phyloP scores from a whole-genome alignment of 2,888 invertebrate genomes.

The Drosophila putrida region DNA sequence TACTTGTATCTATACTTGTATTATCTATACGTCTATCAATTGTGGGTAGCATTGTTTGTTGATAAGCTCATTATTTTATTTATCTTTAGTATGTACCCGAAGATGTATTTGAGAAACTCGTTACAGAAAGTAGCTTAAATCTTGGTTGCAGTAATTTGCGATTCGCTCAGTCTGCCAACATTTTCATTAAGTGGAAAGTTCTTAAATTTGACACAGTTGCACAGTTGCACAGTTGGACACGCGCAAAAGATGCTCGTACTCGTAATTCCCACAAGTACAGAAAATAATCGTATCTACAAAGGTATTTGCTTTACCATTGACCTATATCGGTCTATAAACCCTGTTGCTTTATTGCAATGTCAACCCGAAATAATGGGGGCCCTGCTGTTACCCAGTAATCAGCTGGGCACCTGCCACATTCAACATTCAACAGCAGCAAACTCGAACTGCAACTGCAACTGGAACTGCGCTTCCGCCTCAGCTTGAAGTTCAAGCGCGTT shows the following conservation, averaged over 20 bases:
- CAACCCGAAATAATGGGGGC: slow-evolving; percentile 40
- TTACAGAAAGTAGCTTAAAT: slow-evolving; percentile 4
- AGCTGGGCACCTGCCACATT: slow-evolving; percentile 49
- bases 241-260: slow-evolving; percentile 9
- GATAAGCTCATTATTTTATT: neutral
- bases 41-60: no score
- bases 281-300: slow-evolving; percentile 10
- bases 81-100: neutral
- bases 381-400: slow-evolving; percentile 42
- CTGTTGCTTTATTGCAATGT: slow-evolving; percentile 59
- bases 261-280: slow-evolving; percentile 37
- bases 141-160: slow-evolving; percentile 33
- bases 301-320: slow-evolving; percentile 40
- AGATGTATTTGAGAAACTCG: neutral
- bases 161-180: slow-evolving; percentile 42
- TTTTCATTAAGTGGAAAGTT: slow-evolving; percentile 59
- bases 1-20: no score
- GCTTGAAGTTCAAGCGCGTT: slow-evolving; percentile 68
- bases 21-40: no score
- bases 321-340: slow-evolving; percentile 60
- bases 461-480: slow-evolving; percentile 51
- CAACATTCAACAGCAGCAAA: slow-evolving; percentile 16
- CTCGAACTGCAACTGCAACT: slow-evolving; percentile 32
- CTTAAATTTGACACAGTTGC: slow-evolving; percentile 54
- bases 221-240: slow-evolving; percentile 28